Percentiles rank a stretch among this genome's conserved stretches.
Conservation (phyloP, 2,888 invertebrate species). For the Tuberolachnus salignus region DNA sequence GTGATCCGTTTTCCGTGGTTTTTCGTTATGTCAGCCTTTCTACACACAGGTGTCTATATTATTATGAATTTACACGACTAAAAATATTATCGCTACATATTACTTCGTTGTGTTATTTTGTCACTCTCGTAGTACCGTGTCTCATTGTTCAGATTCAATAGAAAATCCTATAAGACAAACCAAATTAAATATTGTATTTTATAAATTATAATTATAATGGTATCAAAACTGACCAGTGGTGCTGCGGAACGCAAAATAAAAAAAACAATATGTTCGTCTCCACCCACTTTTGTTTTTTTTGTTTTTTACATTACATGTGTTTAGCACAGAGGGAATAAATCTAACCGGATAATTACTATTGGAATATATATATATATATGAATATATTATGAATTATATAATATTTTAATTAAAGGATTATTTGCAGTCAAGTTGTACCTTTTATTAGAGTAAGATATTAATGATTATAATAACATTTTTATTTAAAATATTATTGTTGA, state of each 20-base stretch:
- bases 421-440: no score
- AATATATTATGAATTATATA: no score
- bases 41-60: not conserved
- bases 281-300: no score
- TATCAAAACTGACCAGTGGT: constrained; percentile 19
- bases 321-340: no score
- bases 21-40: constrained; percentile 2
- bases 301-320: no score
- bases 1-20: not conserved
- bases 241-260: constrained; percentile 25
- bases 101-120: constrained; percentile 40
- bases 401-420: no score
- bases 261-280: no score
- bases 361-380: no score
- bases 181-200: constrained; percentile 19
- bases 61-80: constrained; percentile 10
- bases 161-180: constrained; percentile 15
- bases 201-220: constrained; percentile 22
- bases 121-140: not conserved
- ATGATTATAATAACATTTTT: no score
- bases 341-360: no score
- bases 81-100: constrained; percentile 14
- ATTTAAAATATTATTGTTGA: no score
- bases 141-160: constrained; percentile 15
- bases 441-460: no score